A percentile compares a stretch with the other conserved stretches of the same genome.
phyloP scores from a whole-genome alignment of 2,797 vertebrate genomes.

The Sphenopsis melanotis region DNA sequence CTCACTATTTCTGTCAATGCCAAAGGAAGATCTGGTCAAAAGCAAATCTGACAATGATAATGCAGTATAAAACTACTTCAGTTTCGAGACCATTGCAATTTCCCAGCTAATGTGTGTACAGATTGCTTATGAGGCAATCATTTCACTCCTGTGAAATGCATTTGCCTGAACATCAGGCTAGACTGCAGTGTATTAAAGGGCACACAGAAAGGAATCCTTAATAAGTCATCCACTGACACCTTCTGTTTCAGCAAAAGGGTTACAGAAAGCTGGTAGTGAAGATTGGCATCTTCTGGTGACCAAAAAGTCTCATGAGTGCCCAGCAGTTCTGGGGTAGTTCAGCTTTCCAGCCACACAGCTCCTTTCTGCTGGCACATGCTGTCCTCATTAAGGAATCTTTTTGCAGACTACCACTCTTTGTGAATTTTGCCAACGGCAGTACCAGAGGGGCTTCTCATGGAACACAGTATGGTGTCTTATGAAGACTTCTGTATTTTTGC shows the following conservation, averaged over 20 bases:
- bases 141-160: neutral
- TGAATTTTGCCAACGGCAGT: neutral
- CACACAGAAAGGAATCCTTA: neutral
- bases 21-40: neutral
- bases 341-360: neutral
- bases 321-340: neutral
- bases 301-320: neutral
- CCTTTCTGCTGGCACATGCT: neutral
- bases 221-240: neutral
- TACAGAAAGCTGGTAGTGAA: neutral
- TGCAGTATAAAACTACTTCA: neutral
- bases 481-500: neutral
- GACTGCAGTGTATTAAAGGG: neutral
- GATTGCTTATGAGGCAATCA: neutral
- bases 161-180: neutral
- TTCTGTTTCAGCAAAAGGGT: neutral
- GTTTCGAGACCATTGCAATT: neutral
- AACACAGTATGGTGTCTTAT: neutral
- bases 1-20: neutral
- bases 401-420: neutral
- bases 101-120: neutral
- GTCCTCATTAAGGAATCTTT: slow-evolving; percentile 13
- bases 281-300: neutral
- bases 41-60: neutral
- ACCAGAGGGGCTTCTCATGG: neutral